A percentile compares a stretch with the other conserved stretches of the same genome.
phyloP scores from a whole-genome alignment of 2,797 vertebrate genomes.

The Oryzias dopingdopingensis region DNA sequence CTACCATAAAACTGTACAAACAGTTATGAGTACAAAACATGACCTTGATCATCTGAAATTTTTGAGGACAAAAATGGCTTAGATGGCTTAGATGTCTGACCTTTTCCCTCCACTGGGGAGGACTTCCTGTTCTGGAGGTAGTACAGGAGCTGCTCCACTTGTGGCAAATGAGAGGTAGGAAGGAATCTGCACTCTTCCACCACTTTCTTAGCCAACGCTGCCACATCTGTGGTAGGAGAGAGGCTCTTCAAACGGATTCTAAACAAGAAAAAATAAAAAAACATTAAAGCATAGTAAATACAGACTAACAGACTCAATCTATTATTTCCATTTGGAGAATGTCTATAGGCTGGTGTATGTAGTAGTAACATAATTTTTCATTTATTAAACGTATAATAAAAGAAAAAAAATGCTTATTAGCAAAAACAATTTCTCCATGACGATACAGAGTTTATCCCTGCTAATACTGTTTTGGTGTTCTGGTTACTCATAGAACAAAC shows the following conservation, averaged over 20 bases:
- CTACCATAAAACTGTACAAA: no score
- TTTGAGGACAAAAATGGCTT: not conserved
- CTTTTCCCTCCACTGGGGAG: constrained; percentile 62
- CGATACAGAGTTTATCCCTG: no score
- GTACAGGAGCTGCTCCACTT: constrained; percentile 93
- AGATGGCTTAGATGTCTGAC: constrained; percentile 14
- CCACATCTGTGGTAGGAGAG: constrained; percentile 89
- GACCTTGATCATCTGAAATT: no score
- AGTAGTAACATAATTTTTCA: not conserved
- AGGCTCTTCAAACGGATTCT: constrained; percentile 95
- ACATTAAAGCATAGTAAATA: not conserved
- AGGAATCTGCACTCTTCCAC: constrained; percentile 96
- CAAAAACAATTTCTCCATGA: no score
- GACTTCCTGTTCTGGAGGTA: constrained; percentile 92
- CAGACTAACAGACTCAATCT: not conserved
- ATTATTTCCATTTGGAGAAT: not conserved
- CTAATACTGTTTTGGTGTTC: no score
- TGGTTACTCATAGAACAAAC: no score
- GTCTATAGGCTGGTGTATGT: not conserved
- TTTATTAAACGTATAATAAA: no score
- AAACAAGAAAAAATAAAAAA: constrained; percentile 1
- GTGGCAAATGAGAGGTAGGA: constrained; percentile 85
- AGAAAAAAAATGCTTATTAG: no score
- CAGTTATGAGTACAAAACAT: no score
- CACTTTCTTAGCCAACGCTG: constrained; percentile 90